These are phyloP conservation scores for Acleris holmiana DNA, from an alignment of 2,888 invertebrate genomes.

Conservation along the genomic window DNA sequence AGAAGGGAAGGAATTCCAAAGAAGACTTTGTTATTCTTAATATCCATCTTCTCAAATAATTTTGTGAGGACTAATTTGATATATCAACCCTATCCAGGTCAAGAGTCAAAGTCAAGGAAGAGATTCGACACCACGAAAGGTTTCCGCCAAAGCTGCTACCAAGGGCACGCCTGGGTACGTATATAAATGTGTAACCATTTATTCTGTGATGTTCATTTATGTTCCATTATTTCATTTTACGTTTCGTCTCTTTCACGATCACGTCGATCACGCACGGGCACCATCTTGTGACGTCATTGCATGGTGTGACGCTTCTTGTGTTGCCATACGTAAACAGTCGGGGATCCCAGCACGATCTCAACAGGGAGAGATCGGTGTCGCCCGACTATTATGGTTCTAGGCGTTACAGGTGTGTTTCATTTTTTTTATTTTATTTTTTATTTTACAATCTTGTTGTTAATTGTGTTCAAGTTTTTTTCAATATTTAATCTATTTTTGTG, in stretches of 20 bases:
- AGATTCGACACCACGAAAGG: slow-evolving; percentile 85
- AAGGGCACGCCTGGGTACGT: slow-evolving; percentile 82
- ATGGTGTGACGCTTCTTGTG: slow-evolving; percentile 64
- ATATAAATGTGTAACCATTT: slow-evolving; percentile 38
- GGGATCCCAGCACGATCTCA: slow-evolving; percentile 90
- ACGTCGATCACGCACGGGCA: slow-evolving; percentile 53
- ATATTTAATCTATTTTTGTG: not conserved
- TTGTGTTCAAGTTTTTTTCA: not conserved
- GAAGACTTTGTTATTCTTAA: no score
- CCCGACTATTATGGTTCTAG: slow-evolving; percentile 89
- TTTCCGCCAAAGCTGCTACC: slow-evolving; percentile 85
- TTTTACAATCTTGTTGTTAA: not conserved
- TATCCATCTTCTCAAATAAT: no score
- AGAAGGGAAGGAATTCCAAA: no score
- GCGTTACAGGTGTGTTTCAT: slow-evolving; percentile 89
- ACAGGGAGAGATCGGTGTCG: slow-evolving; percentile 87
- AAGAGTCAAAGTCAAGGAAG: slow-evolving; percentile 76
- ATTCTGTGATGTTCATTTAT: slow-evolving; percentile 46
- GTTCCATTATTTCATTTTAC: slow-evolving; percentile 49
- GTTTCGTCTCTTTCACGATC: slow-evolving; percentile 55
- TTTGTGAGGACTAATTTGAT: not conserved
- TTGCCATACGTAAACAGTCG: slow-evolving; percentile 78
- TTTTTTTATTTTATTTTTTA: slow-evolving; percentile 29
- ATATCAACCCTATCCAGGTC: slow-evolving; percentile 67
- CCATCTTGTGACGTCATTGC: slow-evolving; percentile 78